Evolutionary conservation across 2,113 vertebrate genomes (phyloP).

Genomic region (Malaclemys terrapin): DNA sequence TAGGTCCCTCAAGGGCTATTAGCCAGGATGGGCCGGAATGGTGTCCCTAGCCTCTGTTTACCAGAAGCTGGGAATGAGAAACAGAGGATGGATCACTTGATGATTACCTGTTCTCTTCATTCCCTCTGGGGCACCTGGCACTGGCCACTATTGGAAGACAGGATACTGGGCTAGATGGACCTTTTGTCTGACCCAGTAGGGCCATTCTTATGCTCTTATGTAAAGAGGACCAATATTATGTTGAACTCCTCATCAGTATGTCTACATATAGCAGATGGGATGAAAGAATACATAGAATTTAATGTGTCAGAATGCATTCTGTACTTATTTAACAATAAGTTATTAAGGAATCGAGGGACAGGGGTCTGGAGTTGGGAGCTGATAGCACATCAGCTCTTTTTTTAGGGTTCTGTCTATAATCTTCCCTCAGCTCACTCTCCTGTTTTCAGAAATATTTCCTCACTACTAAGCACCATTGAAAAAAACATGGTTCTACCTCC

Average conservation of each 20-base stretch:
- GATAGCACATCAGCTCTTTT: not conserved
- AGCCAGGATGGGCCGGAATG: no score
- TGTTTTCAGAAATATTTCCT: not conserved
- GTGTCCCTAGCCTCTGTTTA: no score
- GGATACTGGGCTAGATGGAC: no score
- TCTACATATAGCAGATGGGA: not conserved
- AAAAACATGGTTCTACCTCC: not conserved
- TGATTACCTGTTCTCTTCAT: no score
- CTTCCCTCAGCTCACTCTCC: not conserved
- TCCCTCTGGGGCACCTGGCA: no score
- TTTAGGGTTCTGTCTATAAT: not conserved
- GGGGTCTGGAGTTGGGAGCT: not conserved
- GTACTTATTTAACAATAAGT: not conserved
- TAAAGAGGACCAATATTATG: not conserved
- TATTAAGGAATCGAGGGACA: not conserved
- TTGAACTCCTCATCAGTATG: not conserved
- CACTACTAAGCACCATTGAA: not conserved
- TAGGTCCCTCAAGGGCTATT: no score
- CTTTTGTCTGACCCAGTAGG: no score
- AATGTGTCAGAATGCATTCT: not conserved
- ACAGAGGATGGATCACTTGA: no score
- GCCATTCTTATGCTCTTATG: not conserved
- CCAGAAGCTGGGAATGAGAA: no score
- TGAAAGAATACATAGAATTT: not conserved
- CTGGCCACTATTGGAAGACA: no score